Evolutionary conservation across 1,140 invertebrate genomes (phyloP), one percentile per base, ranked within the genome.

Genomic region (Drosophila tropicalis): DNA sequence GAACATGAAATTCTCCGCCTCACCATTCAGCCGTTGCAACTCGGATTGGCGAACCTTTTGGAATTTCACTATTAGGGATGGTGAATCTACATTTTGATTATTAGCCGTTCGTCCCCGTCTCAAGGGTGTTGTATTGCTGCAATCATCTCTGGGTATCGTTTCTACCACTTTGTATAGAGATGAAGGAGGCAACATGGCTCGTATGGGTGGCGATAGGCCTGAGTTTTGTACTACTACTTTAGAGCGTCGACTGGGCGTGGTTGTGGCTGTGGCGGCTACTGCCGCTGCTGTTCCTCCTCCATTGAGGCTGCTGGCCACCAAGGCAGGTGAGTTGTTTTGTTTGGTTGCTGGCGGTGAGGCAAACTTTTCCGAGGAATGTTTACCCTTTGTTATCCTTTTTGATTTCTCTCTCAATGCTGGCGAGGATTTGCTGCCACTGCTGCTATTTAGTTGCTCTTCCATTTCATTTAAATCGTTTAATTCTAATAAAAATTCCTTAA

Each of bases 1-100:
- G 89, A 97, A 97, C 94, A 97, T 96, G 86, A 97, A 97, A 58
- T 95, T 96, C 76, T 96, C 96, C 0, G 96, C 96, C 90, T 97
- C 96, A 68, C 96, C 95, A 67, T 96, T 97, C 1, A 97, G 85
- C 17, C 95, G 93, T 0, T 95, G 95, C 17, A 97, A 79, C 91
- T 97, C 96, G 0, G 96, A 95, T 60, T 95, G 94, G 19, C 96
- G 93, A 4, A 96, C 94, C 62, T 95, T 95, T 62, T 94, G 94
- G 76, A 96, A 96, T 72, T 96, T 95, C 0, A 96, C 95, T 4
- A 96, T 96, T 15, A 95, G 65, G 92, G 94, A 70, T 92, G 93
- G 79, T 67, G 94, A 81, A 80, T 86, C 90, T 17, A 76, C 78
- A 19, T 67, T 64, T 19, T 54, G 76, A 51, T 51, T 51, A n/a